Percentiles rank a stretch among this genome's conserved stretches.
phyloP scores from a whole-genome alignment of 2,797 vertebrate species.

The Anabacerthia variegaticeps region DNA sequence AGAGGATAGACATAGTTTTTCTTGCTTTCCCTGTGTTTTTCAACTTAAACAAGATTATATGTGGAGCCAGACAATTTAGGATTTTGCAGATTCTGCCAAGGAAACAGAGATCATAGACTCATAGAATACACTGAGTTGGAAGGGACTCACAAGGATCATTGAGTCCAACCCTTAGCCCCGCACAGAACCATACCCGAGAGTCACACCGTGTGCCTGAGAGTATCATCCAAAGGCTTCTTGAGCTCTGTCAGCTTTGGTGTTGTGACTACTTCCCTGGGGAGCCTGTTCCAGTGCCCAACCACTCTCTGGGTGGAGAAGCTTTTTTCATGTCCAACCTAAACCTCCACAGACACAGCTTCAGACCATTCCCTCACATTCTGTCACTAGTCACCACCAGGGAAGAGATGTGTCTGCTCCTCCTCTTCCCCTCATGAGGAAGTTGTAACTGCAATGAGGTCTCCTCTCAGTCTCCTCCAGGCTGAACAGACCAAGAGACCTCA shows the following conservation, averaged over 20 bases:
- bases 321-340: neutral
- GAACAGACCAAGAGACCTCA: neutral
- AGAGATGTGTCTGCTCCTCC: neutral
- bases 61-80: neutral
- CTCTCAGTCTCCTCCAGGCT: neutral
- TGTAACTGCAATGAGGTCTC: neutral
- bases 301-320: neutral
- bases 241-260: neutral
- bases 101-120: neutral
- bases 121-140: neutral
- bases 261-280: neutral
- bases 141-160: neutral
- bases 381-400: neutral
- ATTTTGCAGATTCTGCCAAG: neutral
- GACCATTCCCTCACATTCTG: neutral
- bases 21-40: neutral
- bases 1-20: neutral
- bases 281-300: neutral
- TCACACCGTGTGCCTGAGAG: neutral
- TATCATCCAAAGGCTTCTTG: neutral
- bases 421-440: neutral
- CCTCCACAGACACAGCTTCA: neutral
- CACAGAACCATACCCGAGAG: neutral
- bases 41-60: neutral
- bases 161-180: neutral